Base-by-base conservation (phyloP, 2,888 invertebrate genomes). In the Tridacna gigas region DNA sequence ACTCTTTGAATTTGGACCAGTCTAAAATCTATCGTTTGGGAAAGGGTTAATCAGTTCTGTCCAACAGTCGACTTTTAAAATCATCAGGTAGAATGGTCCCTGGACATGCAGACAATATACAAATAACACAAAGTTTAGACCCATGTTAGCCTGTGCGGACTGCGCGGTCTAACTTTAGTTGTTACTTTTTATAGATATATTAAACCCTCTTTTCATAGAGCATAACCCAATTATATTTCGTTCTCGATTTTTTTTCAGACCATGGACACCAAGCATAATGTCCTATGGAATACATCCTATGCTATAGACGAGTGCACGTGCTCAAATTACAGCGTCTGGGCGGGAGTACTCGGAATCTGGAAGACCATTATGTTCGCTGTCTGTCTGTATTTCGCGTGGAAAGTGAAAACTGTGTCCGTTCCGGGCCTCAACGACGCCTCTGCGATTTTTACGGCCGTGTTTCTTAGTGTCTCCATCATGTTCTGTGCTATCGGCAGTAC, bases 311-410 rank as follows among this genome's bases (percentile, higher is more conserved):
- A 86, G 48, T 91, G 92, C 76, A 79, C 74, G 3, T 91, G 89
- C 60, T 61, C 80, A 11, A 87, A 90, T 60, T 71, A 86, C n/a
- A 82, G 85, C 0, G 77, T 90, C 12, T 92, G 93, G 93, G 66
- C 90, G 7, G 86, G 89, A 13, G 82, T 87, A 12, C 60, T 92
- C 15, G 75, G 90, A 37, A 26, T 90, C n/a, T 91, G 91, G 89
- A 93, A 92, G 80, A 80, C 87, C 4, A 75, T 84, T 15, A 51
- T 91, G n/a, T 80, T 92, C 51, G 79, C 86, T 4, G 82, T 83
- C 47, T 91, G 92, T n/a, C 83, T 92, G 15, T 89, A 88, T 65
- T 87, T 92, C n/a, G 89, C 91, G 3, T 93, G 93, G 93, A 88
- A 90, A 79, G 91, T 90, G 7, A 80, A 91, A n/a, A 88, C 89